Evolutionary conservation across 2,797 vertebrate genomes (phyloP), one percentile per base, ranked within the genome.

Genomic region (Callimico goeldii): DNA sequence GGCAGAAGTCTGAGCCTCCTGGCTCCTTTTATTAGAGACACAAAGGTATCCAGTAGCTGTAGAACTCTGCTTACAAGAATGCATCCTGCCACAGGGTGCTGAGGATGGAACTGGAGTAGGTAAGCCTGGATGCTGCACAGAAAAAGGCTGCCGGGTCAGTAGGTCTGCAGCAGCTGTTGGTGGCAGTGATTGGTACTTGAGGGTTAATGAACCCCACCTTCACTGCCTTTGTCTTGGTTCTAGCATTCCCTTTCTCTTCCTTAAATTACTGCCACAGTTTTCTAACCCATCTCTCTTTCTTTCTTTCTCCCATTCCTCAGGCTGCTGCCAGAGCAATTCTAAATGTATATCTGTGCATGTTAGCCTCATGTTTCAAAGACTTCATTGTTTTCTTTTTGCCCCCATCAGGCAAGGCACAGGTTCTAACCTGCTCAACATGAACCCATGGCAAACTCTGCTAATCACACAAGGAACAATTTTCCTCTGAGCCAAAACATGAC

Each of bases 1-100:
- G 93, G 83, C 39, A 95, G 92, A 86, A 95, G 7, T 36, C 26
- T 76, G 55, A 58, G 81, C 11, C 50, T 79, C 70, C 64, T 30
- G 11, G 10, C 73, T 79, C 52, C 55, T 96, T 94, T 95, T 81
- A 79, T 52, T 82, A 39, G 22, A 87, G 43, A 73, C 4, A 95
- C 33, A 83, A 96, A 96, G 39, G 73, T 76, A 88, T 43, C 79
- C 39, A 91, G 50, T 33, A 20, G n/a, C n/a, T 43, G 22, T 1
- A 46, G 58, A 58, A 93, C n/a, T 33, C 88, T 28, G 14, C 58
- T 61, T 19, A 52, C 79, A 88, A 90, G 81, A 48, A 93, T 7
- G n/a, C 33, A 39, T 70, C 52, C 39, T 64, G 85, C 41, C 55
- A 90, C 26, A 55, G 67, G 39, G 46, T 50, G 43, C 58, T 43